A percentile compares a stretch with the other conserved stretches of the same genome.
These are phyloP conservation scores for Hydropsyche tenuis DNA, from an alignment of 1,140 invertebrate species.

Conservation along the genomic window DNA sequence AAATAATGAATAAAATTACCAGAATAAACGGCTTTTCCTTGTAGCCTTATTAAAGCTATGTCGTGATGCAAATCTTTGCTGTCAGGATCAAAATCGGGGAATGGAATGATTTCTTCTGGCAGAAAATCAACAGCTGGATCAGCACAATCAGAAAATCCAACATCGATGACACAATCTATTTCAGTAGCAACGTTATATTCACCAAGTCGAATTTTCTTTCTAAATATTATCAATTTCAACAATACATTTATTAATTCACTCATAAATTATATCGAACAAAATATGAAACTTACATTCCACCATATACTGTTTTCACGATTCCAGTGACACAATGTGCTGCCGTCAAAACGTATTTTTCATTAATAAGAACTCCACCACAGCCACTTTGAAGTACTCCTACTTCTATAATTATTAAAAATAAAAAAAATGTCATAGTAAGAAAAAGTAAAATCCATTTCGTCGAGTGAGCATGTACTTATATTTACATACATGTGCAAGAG, in stretches of 20 bases:
- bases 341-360: conserved; percentile 65
- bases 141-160: conserved; percentile 54
- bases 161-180: conserved; percentile 63
- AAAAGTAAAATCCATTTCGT: neutral
- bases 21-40: conserved; percentile 62
- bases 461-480: neutral
- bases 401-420: neutral
- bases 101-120: conserved; percentile 66
- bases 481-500: neutral
- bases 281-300: conserved; percentile 53
- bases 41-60: conserved; percentile 71
- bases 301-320: conserved; percentile 59
- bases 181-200: conserved; percentile 67
- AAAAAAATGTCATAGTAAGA: conserved; percentile 2
- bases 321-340: conserved; percentile 80
- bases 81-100: conserved; percentile 67
- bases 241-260: neutral
- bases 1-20: conserved; percentile 47
- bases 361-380: conserved; percentile 65
- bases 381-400: conserved; percentile 16
- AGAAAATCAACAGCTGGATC: conserved; percentile 62
- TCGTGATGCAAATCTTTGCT: conserved; percentile 67
- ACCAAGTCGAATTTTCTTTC: conserved; percentile 65
- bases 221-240: conserved; percentile 42
- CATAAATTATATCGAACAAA: neutral